phyloP scores from a whole-genome alignment of 2,113 vertebrate genomes.

The Calidris pugnax region DNA sequence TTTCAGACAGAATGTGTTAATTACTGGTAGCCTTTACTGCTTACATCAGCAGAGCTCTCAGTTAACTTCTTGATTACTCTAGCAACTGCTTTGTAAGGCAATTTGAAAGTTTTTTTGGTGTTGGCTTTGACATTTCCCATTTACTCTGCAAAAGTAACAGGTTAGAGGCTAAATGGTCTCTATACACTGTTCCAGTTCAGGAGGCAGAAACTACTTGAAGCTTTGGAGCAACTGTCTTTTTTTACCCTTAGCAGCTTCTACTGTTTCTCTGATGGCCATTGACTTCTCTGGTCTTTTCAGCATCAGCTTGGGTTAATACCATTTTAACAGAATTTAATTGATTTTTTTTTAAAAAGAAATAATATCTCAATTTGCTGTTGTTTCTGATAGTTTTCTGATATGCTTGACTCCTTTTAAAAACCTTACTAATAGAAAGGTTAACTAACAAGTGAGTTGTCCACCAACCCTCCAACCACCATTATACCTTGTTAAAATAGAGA shows the following conservation, averaged over 20 bases:
- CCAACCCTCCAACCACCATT: not conserved
- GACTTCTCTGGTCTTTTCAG: not conserved
- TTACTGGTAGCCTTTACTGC: not conserved
- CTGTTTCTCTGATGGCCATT: not conserved
- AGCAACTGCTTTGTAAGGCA: not conserved
- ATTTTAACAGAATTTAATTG: not conserved
- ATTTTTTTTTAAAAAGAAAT: not conserved
- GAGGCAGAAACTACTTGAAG: not conserved
- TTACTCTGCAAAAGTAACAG: not conserved
- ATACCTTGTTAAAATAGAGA: not conserved
- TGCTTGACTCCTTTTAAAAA: too few relatives aligned
- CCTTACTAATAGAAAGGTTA: not conserved
- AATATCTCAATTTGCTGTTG: not conserved
- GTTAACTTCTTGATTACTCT: not conserved
- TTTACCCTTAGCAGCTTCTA: not conserved
- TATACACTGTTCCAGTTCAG: not conserved
- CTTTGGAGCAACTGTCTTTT: not conserved
- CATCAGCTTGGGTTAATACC: not conserved
- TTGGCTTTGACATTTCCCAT: not conserved
- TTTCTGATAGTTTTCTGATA: not conserved
- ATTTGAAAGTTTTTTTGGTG: not conserved
- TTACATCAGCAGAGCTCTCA: not conserved
- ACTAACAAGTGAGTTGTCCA: not conserved
- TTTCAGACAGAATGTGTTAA: not conserved
- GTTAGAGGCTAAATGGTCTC: not conserved